These are phyloP conservation scores for Amazonetta brasiliensis DNA, from an alignment of 2,797 vertebrate species.

Conservation along the genomic window DNA sequence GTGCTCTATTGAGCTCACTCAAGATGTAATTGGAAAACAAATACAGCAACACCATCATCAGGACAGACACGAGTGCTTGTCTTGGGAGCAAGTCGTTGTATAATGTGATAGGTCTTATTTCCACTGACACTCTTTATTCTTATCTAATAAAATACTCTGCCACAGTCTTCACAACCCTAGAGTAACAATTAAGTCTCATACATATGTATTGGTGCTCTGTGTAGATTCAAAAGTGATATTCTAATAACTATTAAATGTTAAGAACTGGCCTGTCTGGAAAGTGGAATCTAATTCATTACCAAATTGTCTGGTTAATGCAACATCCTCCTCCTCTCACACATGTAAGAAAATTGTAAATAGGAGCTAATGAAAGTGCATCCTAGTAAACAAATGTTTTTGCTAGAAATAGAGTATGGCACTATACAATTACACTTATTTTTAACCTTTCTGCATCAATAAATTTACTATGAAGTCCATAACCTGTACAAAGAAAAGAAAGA, in stretches of 20 bases:
- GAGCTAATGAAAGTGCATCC: background rate
- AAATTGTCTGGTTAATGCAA: slow-evolving; percentile 21
- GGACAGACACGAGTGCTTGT: slow-evolving; percentile 70
- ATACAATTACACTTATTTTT: background rate
- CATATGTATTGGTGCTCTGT: background rate
- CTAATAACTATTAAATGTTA: slow-evolving; percentile 41
- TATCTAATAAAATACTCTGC: slow-evolving; percentile 53
- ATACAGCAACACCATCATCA: slow-evolving; percentile 72
- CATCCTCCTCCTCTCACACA: background rate
- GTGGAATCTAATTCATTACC: background rate
- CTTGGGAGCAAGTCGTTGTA: slow-evolving; percentile 55
- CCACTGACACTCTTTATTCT: slow-evolving; percentile 71
- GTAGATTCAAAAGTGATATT: slow-evolving; percentile 49
- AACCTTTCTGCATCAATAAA: background rate
- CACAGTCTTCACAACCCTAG: slow-evolving; percentile 25
- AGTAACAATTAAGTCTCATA: slow-evolving; percentile 68
- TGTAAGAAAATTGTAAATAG: background rate
- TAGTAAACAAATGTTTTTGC: background rate
- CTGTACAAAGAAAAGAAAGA: slow-evolving; percentile 20
- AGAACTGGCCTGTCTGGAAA: slow-evolving; percentile 8
- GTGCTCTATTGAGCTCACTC: slow-evolving; percentile 74
- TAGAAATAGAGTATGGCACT: background rate
- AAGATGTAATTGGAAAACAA: slow-evolving; percentile 80
- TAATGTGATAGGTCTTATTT: slow-evolving; percentile 75
- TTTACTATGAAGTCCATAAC: background rate